phyloP scores from a whole-genome alignment of 1,140 invertebrate species.

The Antheraea pernyi region DNA sequence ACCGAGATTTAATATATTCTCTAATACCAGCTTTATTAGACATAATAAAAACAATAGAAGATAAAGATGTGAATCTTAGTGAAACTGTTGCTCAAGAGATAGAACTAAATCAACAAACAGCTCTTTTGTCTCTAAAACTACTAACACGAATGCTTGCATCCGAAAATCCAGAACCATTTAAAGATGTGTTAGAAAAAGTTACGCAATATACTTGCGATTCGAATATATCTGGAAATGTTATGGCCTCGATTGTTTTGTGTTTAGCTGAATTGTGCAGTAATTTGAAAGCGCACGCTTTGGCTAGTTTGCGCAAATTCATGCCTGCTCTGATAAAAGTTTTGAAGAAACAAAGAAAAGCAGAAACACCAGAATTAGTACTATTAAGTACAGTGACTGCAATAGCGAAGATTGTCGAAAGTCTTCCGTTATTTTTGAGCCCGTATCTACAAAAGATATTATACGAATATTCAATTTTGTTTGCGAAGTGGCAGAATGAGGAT shows the following conservation, averaged over 20 bases:
- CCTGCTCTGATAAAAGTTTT: conserved; percentile 85
- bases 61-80: conserved; percentile 46
- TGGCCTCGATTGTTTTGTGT: conserved; percentile 88
- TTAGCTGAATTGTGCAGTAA: conserved; percentile 88
- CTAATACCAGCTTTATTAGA: conserved; percentile 82
- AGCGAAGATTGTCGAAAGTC: conserved; percentile 89
- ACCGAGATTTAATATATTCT: conserved; percentile 75
- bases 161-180: conserved; percentile 83
- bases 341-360: conserved; percentile 69
- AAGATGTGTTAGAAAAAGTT: conserved; percentile 81
- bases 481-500: conserved; percentile 70
- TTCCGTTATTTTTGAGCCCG: conserved; percentile 90
- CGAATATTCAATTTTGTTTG: conserved; percentile 81
- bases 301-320: conserved; percentile 87
- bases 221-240: conserved; percentile 83
- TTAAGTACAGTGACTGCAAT: conserved; percentile 85
- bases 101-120: conserved; percentile 88
- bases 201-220: conserved; percentile 82
- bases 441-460: conserved; percentile 89
- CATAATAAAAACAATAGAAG: conserved; percentile 82
- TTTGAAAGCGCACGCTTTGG: conserved; percentile 86
- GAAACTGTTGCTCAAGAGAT: conserved; percentile 76
- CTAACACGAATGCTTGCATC: conserved; percentile 85
- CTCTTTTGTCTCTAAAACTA: conserved; percentile 90
- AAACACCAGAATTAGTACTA: conserved; percentile 77